Evolutionary conservation across 23 tunicate species (phyloP), one percentile per base, ranked within the genome.

Genomic region (Trididemnum miniatum): DNA sequence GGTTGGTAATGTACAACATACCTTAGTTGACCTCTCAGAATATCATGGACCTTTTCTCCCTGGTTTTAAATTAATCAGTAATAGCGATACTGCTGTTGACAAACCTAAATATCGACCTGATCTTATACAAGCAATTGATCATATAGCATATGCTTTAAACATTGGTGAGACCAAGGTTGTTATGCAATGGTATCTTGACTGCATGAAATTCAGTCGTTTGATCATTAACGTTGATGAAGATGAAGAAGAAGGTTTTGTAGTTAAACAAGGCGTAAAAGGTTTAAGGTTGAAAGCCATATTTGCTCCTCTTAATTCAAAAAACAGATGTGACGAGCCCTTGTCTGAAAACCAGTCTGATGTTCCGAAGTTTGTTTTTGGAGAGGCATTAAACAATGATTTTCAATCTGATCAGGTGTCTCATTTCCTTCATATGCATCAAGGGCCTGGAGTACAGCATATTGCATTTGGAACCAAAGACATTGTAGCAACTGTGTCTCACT

Each of bases 1-100:
- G 1, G 44, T 88, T 81, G 93, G 89, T 12, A 93, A 93, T 52
- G 54, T 93, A n/a, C 93, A 93, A 31, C 98, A 93, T 51, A 93
- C 98, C 18, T 67, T 93, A 30, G 34, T 93, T 24, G 93, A 93
- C 49, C 76, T 84, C 30, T 84, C 98, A 35, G 33, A 80, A 5
- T 93, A 88, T 81, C 52, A 65, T 0, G 98, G 98, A 25, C 30
- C 35, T 23, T 93, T 93, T 80, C 80, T 88, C 7, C 98, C 98
- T 27, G 89, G 89, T 18, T 93, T 93, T 65, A 34, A 84, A 9
- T 20, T 84, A 27, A 3, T 59, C 33, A 3, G 31, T 30, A 31
- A 31, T 35, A 33, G 27, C 59, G 34, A 32, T 5, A 51, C 12
- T 52, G 37, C 20, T 12, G 26, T 20, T 5, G 31, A 35, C 32